Evolutionary conservation across 2,797 vertebrate species (phyloP).

Genomic region (Melanotaenia boesemani): DNA sequence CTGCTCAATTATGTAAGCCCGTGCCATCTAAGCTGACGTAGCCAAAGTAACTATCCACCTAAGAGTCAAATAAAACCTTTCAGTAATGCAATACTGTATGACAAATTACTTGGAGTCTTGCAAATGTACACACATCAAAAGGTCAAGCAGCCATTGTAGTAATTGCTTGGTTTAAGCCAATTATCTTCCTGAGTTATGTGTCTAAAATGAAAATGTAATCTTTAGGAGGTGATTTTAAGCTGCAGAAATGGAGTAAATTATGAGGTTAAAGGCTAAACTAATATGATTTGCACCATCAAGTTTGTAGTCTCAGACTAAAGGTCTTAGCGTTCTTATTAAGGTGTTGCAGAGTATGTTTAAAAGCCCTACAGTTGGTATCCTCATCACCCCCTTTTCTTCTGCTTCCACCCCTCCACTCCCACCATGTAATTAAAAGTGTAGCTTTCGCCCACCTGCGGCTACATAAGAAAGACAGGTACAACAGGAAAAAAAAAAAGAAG

Average conservation of each 20-base stretch:
- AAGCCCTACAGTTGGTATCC: constrained; percentile 60
- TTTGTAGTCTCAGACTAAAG: constrained; percentile 65
- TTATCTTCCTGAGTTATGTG: not conserved
- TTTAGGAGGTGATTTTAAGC: not conserved
- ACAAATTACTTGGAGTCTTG: not conserved
- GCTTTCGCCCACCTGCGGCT: constrained; percentile 72
- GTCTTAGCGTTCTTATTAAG: constrained; percentile 71
- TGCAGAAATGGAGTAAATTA: not conserved
- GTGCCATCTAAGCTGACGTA: not conserved
- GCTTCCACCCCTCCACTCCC: constrained; percentile 59
- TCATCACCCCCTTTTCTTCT: constrained; percentile 18
- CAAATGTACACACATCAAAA: constrained; percentile 7
- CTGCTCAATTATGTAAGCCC: constrained; percentile 71
- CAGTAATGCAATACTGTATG: not conserved
- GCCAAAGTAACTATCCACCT: not conserved
- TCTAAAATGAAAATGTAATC: not conserved
- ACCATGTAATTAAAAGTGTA: constrained; percentile 81
- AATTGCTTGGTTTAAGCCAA: not conserved
- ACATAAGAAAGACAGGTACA: constrained; percentile 78
- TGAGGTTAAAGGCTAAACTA: not conserved
- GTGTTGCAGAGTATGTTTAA: constrained; percentile 71
- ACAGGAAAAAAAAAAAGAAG: constrained; percentile 40
- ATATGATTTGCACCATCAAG: constrained; percentile 21
- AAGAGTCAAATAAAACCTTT: not conserved
- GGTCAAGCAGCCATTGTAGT: constrained; percentile 2